A percentile compares a stretch with the other conserved stretches of the same genome.
Evolutionary conservation across 1,140 invertebrate genomes (phyloP).

Genomic region (Atta texana): DNA sequence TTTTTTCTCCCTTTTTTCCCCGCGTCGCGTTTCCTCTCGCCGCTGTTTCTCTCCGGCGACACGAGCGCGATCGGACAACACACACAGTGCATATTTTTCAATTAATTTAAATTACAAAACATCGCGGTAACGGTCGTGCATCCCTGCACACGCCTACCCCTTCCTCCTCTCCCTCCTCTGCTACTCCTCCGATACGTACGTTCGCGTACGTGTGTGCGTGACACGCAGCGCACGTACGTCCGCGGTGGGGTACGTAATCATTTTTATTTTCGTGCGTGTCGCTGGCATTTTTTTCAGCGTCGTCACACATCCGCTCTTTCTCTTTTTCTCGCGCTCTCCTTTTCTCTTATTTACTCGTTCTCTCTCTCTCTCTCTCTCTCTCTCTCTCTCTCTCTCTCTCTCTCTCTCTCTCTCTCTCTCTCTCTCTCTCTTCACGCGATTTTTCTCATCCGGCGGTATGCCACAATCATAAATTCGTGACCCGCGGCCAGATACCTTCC

Average conservation of each 20-base stretch:
- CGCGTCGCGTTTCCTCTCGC: constrained; percentile 60
- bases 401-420: not conserved
- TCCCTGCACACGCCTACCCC: constrained; percentile 60
- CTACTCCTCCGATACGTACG: constrained; percentile 65
- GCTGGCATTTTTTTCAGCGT: constrained; percentile 71
- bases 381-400: too few relatives aligned
- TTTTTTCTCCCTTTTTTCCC: constrained; percentile 32
- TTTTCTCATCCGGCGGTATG: constrained; percentile 56
- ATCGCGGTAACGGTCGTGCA: constrained; percentile 80
- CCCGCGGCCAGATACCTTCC: constrained; percentile 58
- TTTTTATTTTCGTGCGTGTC: constrained; percentile 81
- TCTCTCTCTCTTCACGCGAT: constrained; percentile 28
- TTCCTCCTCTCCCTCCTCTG: not conserved
- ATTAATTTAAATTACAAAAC: constrained; percentile 86
- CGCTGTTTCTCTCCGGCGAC: constrained; percentile 68
- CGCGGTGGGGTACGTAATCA: constrained; percentile 77
- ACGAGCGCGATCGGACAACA: constrained; percentile 81
- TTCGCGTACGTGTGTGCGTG: constrained; percentile 52
- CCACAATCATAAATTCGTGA: constrained; percentile 67
- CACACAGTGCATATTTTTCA: constrained; percentile 85
- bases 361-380: not conserved
- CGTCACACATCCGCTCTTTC: constrained; percentile 36
- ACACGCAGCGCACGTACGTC: constrained; percentile 72
- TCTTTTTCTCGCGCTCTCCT: too few relatives aligned
- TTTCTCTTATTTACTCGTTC: not conserved